Base-by-base conservation (phyloP, 2,888 invertebrate species). In the Sinelater perroti region DNA sequence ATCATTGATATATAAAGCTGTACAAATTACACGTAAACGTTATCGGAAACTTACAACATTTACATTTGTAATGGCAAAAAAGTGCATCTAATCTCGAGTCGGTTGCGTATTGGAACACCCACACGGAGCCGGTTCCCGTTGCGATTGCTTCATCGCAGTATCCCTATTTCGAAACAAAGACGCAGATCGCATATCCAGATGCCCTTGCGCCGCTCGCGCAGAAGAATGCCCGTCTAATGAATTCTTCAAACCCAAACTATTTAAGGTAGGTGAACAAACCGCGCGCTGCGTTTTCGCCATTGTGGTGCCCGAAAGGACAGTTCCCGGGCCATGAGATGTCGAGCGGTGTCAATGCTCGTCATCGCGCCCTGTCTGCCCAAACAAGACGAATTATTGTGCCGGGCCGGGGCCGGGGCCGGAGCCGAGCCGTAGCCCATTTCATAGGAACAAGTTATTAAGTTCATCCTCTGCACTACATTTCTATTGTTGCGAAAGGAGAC, bases 401-500 rank as follows among this genome's bases (percentile, higher is more conserved):
- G n/a, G n/a, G n/a, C n/a, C n/a, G n/a, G n/a, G n/a, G n/a, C n/a
- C n/a, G n/a, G n/a, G n/a, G n/a, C n/a, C n/a, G n/a, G n/a, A n/a
- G n/a, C 44, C 17, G 40, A 52, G 21, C 31, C 40, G 52, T 52
- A 52, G 40, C 42, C 33, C 21, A 31, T 52, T 52, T 52, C 11
- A 16, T 52, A 50, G 38, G 50, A 50, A 50, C 50, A 30, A 50
- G 26, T 44, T 52, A 52, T 52, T 52, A 52, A 44, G 40, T 52
- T 52, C 52, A 52, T 52, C 52, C 52, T 52, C 52, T 52, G 52
- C 52, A 52, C 52, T 33, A 52, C 40, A 52, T 52, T 52, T 54
- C 54, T 46, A 54, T 56, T 56, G 56, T 56, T 50, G 49, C 49
- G 50, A 56, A 56, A 56, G 56, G 56, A 56, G 51, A 16, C 35